Base-by-base conservation (phyloP, 2,888 invertebrate genomes). In the Mayetiola destructor region DNA sequence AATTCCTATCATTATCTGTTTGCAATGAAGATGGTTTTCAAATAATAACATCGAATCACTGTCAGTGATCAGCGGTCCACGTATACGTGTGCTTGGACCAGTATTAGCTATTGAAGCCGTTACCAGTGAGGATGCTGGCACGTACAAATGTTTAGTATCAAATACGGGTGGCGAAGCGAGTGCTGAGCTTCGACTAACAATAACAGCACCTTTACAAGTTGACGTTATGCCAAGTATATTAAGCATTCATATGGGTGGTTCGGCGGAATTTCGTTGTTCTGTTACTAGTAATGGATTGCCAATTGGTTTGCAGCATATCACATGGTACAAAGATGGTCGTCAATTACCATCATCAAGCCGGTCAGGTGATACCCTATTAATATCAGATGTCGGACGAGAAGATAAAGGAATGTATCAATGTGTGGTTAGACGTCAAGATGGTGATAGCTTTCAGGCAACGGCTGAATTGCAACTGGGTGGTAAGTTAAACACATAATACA, bases 391-490 rank as follows among this genome's bases (percentile, higher is more conserved):
- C 40, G 80, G 80, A 37, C 74, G 84, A 56, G 84, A 84, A 64
- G 84, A 85, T 67, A 76, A 82, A 59, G 85, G 85, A 63, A 84
- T 85, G 82, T 85, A 85, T 68, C 85, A 85, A 67, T 85, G 85
- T 67, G 76, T 85, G 60, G 84, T 82, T 8, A 73, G 83, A 60
- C 73, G 84, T 61, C 77, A 81, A 32, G 84, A 84, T 67, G 83
- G 84, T 16, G 84, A 84, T 65, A 83, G 83, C 2, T 84, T 84
- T 27, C 86, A 87, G 67, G 85, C 84, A 9, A 78, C 85, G 0
- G 83, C 84, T 0, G 85, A 87, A 69, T 74, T 88, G 55, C 80
- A 82, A 67, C 72, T 85, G 60, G 81, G 84, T 66, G 82, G 84
- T 85, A 53, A 57, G 52, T 36, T n/a, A 48, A n/a, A 2, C 27